These are phyloP conservation scores for Lordiphosa mommai DNA, from an alignment of 1,140 invertebrate genomes.

Conservation along the genomic window DNA sequence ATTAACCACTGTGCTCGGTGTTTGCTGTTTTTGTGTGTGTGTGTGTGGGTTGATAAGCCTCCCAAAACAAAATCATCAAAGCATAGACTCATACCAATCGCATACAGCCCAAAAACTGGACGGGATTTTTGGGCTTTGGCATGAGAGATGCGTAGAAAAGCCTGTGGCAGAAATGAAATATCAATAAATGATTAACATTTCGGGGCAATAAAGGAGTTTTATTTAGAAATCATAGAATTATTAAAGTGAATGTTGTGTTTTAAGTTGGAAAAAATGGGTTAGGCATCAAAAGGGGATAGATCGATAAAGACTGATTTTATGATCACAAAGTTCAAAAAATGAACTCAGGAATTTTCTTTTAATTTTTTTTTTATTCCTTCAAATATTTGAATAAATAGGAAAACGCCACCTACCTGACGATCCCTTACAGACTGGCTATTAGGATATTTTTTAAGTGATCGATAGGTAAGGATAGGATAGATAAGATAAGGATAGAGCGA, in stretches of 20 bases:
- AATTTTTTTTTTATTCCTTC: no score
- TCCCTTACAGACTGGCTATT: no score
- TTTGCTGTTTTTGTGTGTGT: conserved; percentile 1
- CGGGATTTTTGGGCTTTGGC: conserved; percentile 29
- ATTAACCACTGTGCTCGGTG: conserved; percentile 9
- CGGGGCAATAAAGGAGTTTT: conserved; percentile 31
- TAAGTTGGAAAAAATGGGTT: conserved; percentile 7
- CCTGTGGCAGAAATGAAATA: conserved; percentile 57
- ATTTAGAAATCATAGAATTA: conserved; percentile 34
- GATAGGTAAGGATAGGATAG: no score
- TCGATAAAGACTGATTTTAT: not conserved
- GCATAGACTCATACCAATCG: conserved; percentile 41
- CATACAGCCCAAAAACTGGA: conserved; percentile 20
- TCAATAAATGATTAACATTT: conserved; percentile 65
- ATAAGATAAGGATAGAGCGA: no score
- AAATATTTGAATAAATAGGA: no score
- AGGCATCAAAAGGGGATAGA: not conserved
- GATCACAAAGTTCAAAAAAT: not conserved
- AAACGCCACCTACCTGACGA: no score
- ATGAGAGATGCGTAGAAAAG: conserved; percentile 67
- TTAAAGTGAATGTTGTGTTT: conserved; percentile 25
- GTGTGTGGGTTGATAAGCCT: conserved; percentile 58
- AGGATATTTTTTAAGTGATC: no score
- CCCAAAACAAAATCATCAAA: conserved; percentile 68
- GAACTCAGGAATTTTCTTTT: no score